A percentile compares a stretch with the other conserved stretches of the same genome.
Conservation (phyloP, 2,888 invertebrate genomes). For the Drosophila formosana region DNA sequence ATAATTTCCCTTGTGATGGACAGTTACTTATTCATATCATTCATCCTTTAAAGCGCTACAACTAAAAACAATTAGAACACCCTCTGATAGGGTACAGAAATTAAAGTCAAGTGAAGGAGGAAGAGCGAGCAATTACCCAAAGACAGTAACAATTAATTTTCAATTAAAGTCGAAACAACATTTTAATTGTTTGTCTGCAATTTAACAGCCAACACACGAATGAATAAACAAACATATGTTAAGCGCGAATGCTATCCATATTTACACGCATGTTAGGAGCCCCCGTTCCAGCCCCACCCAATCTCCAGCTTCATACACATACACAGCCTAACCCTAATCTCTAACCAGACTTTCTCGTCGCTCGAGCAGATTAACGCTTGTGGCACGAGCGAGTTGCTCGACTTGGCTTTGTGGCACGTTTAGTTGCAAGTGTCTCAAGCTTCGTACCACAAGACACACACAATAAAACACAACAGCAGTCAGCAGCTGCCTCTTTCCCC, state of each 20-base stretch:
- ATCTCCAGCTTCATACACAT: not conserved
- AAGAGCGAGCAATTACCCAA: constrained; percentile 3
- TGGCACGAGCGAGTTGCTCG: constrained; percentile 50
- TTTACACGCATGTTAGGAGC: constrained; percentile 50
- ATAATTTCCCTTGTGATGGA: too few relatives aligned
- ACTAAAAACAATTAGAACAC: not conserved
- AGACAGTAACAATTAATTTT: constrained; percentile 78
- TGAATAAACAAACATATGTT: constrained; percentile 76
- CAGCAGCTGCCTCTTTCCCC: not conserved
- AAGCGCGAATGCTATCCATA: constrained; percentile 38
- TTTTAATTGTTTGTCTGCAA: constrained; percentile 81
- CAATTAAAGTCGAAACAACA: constrained; percentile 77
- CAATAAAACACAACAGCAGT: constrained; percentile 46
- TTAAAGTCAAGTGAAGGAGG: not conserved
- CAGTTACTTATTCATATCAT: too few relatives aligned
- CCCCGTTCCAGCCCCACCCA: constrained; percentile 4
- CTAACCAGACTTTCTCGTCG: not conserved
- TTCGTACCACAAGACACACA: constrained; percentile 16
- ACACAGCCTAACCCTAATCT: not conserved
- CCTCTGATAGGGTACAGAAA: not conserved
- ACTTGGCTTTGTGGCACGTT: constrained; percentile 54
- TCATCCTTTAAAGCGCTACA: not conserved
- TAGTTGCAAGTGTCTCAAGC: constrained; percentile 37
- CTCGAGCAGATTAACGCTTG: constrained; percentile 55
- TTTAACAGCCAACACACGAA: constrained; percentile 44